Base-by-base conservation (phyloP, 2,888 invertebrate species). In the Rhyacophila evoluta region DNA sequence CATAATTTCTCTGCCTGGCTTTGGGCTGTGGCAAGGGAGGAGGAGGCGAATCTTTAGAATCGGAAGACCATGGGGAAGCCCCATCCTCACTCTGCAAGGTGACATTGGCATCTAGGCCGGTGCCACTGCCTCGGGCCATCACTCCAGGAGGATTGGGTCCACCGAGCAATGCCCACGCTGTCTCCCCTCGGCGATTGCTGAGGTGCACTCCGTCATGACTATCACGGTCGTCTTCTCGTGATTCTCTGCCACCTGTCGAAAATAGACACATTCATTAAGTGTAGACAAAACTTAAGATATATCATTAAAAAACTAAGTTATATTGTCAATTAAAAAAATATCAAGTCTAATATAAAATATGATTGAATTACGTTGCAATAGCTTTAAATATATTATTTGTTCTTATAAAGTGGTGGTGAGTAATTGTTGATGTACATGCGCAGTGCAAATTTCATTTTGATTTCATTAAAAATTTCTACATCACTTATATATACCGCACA, bases 21-120 rank as follows among this genome's bases (percentile, higher is more conserved):
- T 76, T 76, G 41, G 74, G 81, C 27, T 76, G 81, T 5, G 79
- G 81, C 1, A 87, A 84, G 8, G 55, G 55, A 19, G 55, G 55
- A 12, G 55, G 55, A 1, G 87, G 84, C 0, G 88, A 90, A 81
- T 93, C 92, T 74, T 92, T 92, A 0, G 94, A 94, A 87, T 95
- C 95, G 0, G 94, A 94, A 0, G 95, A 95, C 91, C 94, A 95
- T 0, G 93, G 94, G 0, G 95, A 94, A 1, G 93, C 93, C 6
- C 55, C 55, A 79, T 88, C 88, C 82, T 88, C 88, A 79, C 87
- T 88, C 8, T 55, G 55, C 55, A 55, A 19, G 25, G 55, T 19
- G 19, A 55, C 55, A 55, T 55, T 55, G 19, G 55, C 15, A 55
- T 55, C 55, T 19, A 25, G 19, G 87, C 87, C 75, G 85, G 85